Evolutionary conservation across 2,888 invertebrate genomes (phyloP), one percentile per base, ranked within the genome.

Genomic region (Hetaerina titia): DNA sequence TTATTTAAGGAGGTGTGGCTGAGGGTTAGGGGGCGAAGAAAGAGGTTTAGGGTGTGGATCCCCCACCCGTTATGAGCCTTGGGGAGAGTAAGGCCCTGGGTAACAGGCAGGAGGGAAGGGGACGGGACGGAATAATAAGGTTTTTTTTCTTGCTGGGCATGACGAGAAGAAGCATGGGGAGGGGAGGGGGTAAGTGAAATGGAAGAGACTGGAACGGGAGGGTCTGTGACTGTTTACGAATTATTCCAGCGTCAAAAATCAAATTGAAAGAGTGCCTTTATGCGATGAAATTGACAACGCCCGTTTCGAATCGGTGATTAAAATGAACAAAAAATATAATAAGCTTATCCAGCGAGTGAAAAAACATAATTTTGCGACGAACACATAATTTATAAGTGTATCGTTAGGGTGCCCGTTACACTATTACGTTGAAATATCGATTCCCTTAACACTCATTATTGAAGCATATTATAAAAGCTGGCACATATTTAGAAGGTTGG

Each of bases 1-100:
- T 92, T 92, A 69, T 92, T 60, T 69, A 31, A 31, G 81, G 81
- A 31, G 81, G 81, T 81, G 81, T 31, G 81, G 25, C 15, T 81
- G 81, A 69, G 69, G n/a, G 69, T 69, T 69, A n/a, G 69, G 15
- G 81, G 31, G 81, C 81, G 81, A 81, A 4, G 81, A 81, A 81
- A 81, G 81, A 81, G 81, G 81, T 31, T 81, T 13, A 2, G 31
- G 81, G 81, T 25, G 11, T 1, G 45, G 19, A 31, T 22, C 81
- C 81, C n/a, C 81, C 25, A 13, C 81, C 81, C 81, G 4, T 45
- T 45, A 11, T 13, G 81, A 7, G 81, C 11, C 81, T 11, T 31
- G 6, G 31, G 81, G 81, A 31, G 31, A 60, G 60, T 60, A 60
- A 60, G 60, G 60, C 45, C 45, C 45, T 45, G 45, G 45, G 45